Conservation (phyloP, 2,797 vertebrate genomes). For the Anisognathus igniventris region DNA sequence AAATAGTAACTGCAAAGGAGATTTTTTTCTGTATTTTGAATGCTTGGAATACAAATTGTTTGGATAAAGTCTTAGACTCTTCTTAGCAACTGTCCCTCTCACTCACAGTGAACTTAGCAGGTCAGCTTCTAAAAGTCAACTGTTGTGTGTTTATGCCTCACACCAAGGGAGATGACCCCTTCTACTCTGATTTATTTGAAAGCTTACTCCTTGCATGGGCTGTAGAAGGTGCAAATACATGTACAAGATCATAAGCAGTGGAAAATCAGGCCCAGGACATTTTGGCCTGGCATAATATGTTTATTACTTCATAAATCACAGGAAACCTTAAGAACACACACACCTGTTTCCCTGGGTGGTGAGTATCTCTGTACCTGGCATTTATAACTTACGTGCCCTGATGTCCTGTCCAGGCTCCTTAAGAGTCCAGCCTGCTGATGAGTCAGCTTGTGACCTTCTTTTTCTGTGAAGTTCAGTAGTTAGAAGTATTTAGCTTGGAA, state of each 20-base stretch:
- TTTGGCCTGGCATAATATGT: neutral
- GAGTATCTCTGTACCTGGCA: conserved; percentile 10
- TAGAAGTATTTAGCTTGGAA: conserved; percentile 67
- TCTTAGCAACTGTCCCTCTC: neutral
- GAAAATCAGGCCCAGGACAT: neutral
- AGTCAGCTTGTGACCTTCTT: conserved; percentile 35
- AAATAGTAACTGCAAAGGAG: conserved; percentile 41
- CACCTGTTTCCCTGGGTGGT: conserved; percentile 23
- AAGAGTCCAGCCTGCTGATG: neutral
- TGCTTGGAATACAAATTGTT: neutral
- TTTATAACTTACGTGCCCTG: neutral
- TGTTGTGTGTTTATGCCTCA: neutral
- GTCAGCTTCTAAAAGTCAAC: neutral
- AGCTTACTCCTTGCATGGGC: neutral
- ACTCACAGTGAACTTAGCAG: neutral
- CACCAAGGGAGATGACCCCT: neutral
- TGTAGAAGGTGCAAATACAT: neutral
- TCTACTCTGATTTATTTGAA: neutral
- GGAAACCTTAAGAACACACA: neutral
- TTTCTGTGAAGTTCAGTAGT: conserved; percentile 45
- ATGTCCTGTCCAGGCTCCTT: neutral
- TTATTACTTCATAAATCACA: conserved; percentile 36
- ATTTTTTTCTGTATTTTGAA: neutral
- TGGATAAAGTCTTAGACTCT: neutral
- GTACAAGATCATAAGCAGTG: neutral